Evolutionary conservation across 2,888 invertebrate species (phyloP).

Genomic region (Campaea margaritaria): DNA sequence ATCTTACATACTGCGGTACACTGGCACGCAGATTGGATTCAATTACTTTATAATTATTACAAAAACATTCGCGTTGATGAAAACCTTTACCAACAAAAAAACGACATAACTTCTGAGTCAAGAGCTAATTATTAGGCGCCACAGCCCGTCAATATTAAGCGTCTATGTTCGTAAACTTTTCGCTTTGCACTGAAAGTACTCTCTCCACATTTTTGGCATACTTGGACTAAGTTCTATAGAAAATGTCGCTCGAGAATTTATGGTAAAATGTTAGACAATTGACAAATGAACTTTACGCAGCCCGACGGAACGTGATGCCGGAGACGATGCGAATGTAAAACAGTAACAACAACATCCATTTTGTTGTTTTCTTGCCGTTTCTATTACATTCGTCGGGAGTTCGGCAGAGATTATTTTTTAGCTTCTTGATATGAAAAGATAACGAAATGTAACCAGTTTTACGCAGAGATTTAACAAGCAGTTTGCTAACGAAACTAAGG

Average conservation of each 20-base stretch:
- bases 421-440: constrained; percentile 32
- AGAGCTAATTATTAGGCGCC: constrained; percentile 52
- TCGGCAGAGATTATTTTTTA: constrained; percentile 36
- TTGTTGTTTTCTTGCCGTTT: constrained; percentile 53
- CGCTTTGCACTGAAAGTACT: constrained; percentile 48
- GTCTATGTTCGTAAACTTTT: constrained; percentile 39
- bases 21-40: background rate
- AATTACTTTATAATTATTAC: constrained; percentile 22
- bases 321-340: constrained; percentile 70
- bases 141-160: constrained; percentile 46
- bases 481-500: too few relatives aligned
- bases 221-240: constrained; percentile 52
- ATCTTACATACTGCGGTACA: constrained; percentile 1
- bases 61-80: constrained; percentile 32
- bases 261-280: constrained; percentile 63
- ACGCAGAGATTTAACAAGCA: too few relatives aligned
- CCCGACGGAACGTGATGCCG: constrained; percentile 64
- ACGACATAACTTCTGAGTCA: constrained; percentile 21
- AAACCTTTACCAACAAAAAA: constrained; percentile 8
- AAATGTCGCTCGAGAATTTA: constrained; percentile 61
- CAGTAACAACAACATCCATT: constrained; percentile 59
- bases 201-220: constrained; percentile 52
- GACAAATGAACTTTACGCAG: constrained; percentile 75
- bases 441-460: constrained; percentile 20
- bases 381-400: constrained; percentile 45